A percentile compares a stretch with the other conserved stretches of the same genome.
Evolutionary conservation across 2,113 vertebrate species (phyloP).

Genomic region (Agelaius tricolor): DNA sequence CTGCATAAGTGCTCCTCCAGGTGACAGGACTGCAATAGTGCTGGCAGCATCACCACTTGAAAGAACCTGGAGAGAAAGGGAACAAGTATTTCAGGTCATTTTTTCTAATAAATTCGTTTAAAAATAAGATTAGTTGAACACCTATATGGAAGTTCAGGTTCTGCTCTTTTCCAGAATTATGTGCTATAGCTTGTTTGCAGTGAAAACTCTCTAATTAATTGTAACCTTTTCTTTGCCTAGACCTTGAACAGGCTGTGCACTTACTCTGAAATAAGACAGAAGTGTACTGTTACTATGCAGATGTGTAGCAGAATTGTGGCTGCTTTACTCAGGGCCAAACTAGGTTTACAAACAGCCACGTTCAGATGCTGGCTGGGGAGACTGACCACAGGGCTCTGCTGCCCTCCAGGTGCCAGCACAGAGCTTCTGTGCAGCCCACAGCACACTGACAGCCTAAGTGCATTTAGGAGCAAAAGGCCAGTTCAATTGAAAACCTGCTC

Average conservation of each 20-base stretch:
- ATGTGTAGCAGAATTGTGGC: not conserved
- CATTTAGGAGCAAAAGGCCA: not conserved
- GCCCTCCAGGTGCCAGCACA: not conserved
- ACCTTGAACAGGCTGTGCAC: not conserved
- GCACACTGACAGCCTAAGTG: not conserved
- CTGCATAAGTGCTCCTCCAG: constrained; percentile 95
- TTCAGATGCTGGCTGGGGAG: not conserved
- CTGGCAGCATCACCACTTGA: constrained; percentile 87
- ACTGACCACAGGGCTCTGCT: not conserved
- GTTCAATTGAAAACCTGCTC: not conserved
- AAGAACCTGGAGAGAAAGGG: constrained; percentile 81
- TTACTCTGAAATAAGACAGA: not conserved
- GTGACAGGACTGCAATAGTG: constrained; percentile 91
- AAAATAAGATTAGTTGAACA: not conserved
- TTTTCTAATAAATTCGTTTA: not conserved
- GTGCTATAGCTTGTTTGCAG: not conserved
- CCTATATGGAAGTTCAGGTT: not conserved
- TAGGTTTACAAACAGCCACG: not conserved
- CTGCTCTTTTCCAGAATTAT: not conserved
- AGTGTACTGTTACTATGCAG: not conserved
- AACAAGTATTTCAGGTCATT: not conserved
- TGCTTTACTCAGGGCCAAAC: not conserved
- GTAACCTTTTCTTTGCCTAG: not conserved
- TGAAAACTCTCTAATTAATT: not conserved
- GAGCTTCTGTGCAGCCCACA: not conserved